Evolutionary conservation across 2,888 invertebrate genomes (phyloP), one percentile per base, ranked within the genome.

Genomic region (Dicyrtomina minuta): DNA sequence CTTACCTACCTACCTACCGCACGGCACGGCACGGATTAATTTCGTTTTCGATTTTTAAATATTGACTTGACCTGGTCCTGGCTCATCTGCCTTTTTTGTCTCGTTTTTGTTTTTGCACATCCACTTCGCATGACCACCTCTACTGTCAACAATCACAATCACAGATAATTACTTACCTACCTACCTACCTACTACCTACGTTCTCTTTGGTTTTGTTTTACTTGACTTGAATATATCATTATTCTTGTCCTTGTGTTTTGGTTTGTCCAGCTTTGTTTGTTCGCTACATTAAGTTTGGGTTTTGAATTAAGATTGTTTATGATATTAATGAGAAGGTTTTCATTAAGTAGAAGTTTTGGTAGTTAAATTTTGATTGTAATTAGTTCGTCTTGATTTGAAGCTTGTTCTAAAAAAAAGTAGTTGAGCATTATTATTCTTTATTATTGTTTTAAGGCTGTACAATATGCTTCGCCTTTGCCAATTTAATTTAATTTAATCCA

Each of bases 11-110:
- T 58, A n/a, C 8, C 17, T 17, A 39, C 65, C 55, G 65, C 65
- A 65, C 65, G 56, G 65, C 65, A 65, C 65, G 65, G 65, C 55
- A 17, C 33, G 27, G n/a, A 17, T 46, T 39, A 17, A 39, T n/a
- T n/a, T n/a, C n/a, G 33, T 33, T 5, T 33, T 33, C 33, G n/a
- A 33, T 33, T 33, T 33, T 33, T n/a, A n/a, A 33, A 33, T 33
- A 33, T 33, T 33, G 33, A 58, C 39, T 20, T 58, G 58, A 62
- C 27, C 33, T 62, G 33, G 33, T 8, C 27, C 33, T 62, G 33
- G 33, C 33, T 33, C n/a, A n/a, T 43, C 26, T 13, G 17, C 39
- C 22, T 41, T 22, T 43, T 3, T 60, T 22, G 17, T 22, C 1
- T 58, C n/a, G 41, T 10, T 20, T 41, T 39, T 15, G 33, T 58